Evolutionary conservation across 2,888 invertebrate species (phyloP), one percentile per base, ranked within the genome.

Genomic region (Ennomos quercinarius): DNA sequence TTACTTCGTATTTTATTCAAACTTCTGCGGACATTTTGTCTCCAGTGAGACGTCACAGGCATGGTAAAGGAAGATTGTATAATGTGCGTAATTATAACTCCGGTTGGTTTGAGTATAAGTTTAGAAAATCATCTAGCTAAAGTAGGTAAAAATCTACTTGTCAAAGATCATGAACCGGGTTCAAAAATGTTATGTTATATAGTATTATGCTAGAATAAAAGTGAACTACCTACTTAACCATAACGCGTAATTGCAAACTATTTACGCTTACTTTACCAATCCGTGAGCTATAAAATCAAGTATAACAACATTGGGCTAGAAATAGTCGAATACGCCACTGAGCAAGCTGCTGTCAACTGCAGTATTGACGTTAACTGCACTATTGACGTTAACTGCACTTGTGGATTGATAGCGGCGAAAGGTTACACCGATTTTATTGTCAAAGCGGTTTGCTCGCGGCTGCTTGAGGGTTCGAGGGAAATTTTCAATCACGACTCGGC

Each of bases 321-420:
- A 53, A 48, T 49, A 53, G 27, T 36, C 53, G 47, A 39, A 10
- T 49, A 36, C 44, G 27, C 17, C 44, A 49, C 36, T 12, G 11
- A 43, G 53, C 66, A 62, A 68, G 61, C 63, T 51, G 57, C 42
- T 41, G 48, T 54, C 54, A 54, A 65, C 57, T 64, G 72, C 74
- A 76, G 66, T 72, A 69, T 63, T 80, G 83, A 83, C 85, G 73
- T 81, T 83, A 80, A 86, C 82, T 81, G 80, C 80, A 76, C 75
- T 74, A 75, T 63, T 80, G 83, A 83, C 84, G 72, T 81, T 84
- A 80, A 86, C 82, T 81, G 80, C 80, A 76, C 75, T 74, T 75
- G 71, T 74, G 72, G 80, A 84, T 82, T 84, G 81, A 85, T 85
- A 76, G 80, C 76, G 66, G 80, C 74, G 63, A 76, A 75, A 78